Evolutionary conservation across 37 sponge, comb jelly and placozoan species (phyloP).

Genomic region (Halichondria panicea): DNA sequence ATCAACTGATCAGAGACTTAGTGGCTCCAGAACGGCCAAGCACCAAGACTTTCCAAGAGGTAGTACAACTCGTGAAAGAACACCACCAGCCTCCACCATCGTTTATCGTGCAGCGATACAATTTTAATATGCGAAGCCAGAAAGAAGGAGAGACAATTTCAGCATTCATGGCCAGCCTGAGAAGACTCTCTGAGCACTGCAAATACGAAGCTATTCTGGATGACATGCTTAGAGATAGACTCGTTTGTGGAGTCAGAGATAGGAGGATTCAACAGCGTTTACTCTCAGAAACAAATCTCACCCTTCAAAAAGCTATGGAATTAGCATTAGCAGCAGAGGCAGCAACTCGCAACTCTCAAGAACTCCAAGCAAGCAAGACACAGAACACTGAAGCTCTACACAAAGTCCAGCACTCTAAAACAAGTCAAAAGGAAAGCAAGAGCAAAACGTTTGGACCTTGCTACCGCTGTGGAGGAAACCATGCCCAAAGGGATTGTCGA

Average conservation of each 20-base stretch:
- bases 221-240: slow-evolving; percentile 20
- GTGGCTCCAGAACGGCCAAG: too few species aligned
- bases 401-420: too few species aligned
- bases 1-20: too few species aligned
- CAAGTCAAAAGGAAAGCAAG: too few species aligned
- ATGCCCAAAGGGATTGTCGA: neutral
- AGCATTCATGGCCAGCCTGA: slow-evolving; percentile 8
- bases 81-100: slow-evolving; percentile 24
- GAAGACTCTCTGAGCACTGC: slow-evolving; percentile 1
- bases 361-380: neutral
- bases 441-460: neutral
- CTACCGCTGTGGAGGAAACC: slow-evolving; percentile 13
- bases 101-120: slow-evolving; percentile 26
- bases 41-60: too few species aligned
- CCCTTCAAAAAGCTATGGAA: slow-evolving; percentile 24
- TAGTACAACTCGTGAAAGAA: too few species aligned
- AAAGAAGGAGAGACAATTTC: slow-evolving; percentile 2
- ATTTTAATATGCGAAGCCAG: slow-evolving; percentile 18
- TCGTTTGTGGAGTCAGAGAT: slow-evolving; percentile 23
- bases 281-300: slow-evolving; percentile 26
- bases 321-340: slow-evolving; percentile 36
- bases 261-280: slow-evolving; percentile 18
- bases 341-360: slow-evolving; percentile 17
- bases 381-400: too few species aligned
- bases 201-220: neutral